Evolutionary conservation across 2,797 vertebrate genomes (phyloP).

Genomic region (Coreius guichenoti): DNA sequence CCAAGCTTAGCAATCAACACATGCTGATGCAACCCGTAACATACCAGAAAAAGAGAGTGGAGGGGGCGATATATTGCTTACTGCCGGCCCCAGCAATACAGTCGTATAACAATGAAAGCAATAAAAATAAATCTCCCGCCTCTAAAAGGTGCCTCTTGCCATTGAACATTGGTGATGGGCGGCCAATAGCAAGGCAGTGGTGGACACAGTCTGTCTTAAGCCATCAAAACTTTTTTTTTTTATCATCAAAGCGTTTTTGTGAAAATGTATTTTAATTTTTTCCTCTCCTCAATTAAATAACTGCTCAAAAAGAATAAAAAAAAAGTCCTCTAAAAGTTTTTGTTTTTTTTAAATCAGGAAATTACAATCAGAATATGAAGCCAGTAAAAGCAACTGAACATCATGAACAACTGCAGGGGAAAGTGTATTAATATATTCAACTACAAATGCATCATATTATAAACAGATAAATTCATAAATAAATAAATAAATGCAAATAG

Average conservation of each 20-base stretch:
- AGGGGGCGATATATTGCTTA: constrained; percentile 10
- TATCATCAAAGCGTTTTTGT: not conserved
- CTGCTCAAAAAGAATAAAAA: not conserved
- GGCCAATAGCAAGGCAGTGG: constrained; percentile 7
- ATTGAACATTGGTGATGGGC: not conserved
- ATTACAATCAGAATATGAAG: not conserved
- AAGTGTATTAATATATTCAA: not conserved
- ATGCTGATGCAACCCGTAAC: constrained; percentile 59
- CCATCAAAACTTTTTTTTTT: not conserved
- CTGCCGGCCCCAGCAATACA: not conserved
- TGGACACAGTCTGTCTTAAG: not conserved
- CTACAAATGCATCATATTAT: not conserved
- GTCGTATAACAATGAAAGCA: constrained; percentile 9
- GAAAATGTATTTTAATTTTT: not conserved
- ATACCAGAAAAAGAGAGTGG: constrained; percentile 22
- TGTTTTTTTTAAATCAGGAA: not conserved
- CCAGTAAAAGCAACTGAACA: not conserved
- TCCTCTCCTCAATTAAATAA: not conserved
- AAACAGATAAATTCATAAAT: not conserved
- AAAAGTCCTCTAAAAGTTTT: rapidly evolving
- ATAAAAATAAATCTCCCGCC: constrained; percentile 15
- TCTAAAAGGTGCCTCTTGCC: not conserved
- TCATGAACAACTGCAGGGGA: not conserved
- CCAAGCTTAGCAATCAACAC: constrained; percentile 58
- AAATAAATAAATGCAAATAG: not conserved